Evolutionary conservation across 1,140 invertebrate species (phyloP).

Genomic region (Agraylea sexmaculata): DNA sequence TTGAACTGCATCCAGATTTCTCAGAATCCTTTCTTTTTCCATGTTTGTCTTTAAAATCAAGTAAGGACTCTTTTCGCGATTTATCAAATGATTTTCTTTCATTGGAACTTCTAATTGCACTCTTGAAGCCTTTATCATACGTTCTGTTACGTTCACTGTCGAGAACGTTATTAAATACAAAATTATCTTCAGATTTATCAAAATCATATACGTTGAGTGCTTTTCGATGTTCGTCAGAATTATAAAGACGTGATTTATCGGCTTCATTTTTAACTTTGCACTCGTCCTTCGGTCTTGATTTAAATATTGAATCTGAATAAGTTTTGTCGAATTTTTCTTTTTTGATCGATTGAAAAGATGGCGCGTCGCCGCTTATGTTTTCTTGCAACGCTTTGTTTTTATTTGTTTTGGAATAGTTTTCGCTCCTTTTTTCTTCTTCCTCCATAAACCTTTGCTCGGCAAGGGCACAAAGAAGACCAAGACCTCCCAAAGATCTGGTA

Average conservation of each 20-base stretch:
- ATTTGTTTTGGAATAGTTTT: slow-evolving; percentile 16
- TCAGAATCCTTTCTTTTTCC: slow-evolving; percentile 10
- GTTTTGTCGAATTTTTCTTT: slow-evolving; percentile 26
- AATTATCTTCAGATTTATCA: slow-evolving; percentile 8
- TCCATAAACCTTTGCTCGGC: slow-evolving; percentile 75
- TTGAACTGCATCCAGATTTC: slow-evolving; percentile 10
- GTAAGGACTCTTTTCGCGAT: slow-evolving; percentile 3
- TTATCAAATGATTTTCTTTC: slow-evolving; percentile 21
- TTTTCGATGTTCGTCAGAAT: slow-evolving; percentile 2
- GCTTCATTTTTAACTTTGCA: slow-evolving; percentile 6
- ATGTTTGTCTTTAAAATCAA: slow-evolving; percentile 4
- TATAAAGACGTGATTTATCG: slow-evolving; percentile 3
- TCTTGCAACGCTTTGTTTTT: slow-evolving; percentile 21
- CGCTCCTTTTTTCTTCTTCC: slow-evolving; percentile 43
- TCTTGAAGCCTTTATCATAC: background rate
- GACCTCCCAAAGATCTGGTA: slow-evolving; percentile 45
- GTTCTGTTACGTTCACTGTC: background rate
- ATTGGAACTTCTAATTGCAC: slow-evolving; percentile 8
- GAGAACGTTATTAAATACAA: slow-evolving; percentile 8
- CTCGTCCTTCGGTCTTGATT: slow-evolving; percentile 9
- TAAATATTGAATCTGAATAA: slow-evolving; percentile 7
- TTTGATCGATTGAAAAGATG: slow-evolving; percentile 24
- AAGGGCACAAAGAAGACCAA: slow-evolving; percentile 70
- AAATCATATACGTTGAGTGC: too few species aligned
- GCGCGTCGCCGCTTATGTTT: slow-evolving; percentile 22